Percentiles rank a stretch among this genome's conserved stretches.
Evolutionary conservation across 2,888 invertebrate genomes (phyloP).

Genomic region (Prosopocoilus inquinatus): DNA sequence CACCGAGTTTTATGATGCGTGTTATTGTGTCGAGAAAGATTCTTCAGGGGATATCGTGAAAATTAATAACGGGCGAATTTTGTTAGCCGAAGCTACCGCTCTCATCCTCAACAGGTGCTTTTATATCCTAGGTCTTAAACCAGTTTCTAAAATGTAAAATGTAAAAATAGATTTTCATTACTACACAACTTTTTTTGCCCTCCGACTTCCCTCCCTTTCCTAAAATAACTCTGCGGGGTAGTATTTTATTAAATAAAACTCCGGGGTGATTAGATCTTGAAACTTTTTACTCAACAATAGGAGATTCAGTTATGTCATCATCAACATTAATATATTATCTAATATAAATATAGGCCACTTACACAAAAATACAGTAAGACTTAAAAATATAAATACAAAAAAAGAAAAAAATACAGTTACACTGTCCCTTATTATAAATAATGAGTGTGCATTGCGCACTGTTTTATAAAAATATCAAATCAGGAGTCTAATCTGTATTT

Average conservation of each 20-base stretch:
- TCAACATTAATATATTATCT: conserved; percentile 8
- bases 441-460: not conserved
- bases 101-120: conserved; percentile 84
- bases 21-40: conserved; percentile 96
- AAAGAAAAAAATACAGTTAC: not conserved
- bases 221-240: too few relatives aligned
- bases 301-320: conserved; percentile 15
- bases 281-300: conserved; percentile 10
- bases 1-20: conserved; percentile 95
- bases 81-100: conserved; percentile 92
- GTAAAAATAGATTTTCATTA: not conserved
- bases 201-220: too few relatives aligned
- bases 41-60: conserved; percentile 74
- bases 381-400: not conserved
- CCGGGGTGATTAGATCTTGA: too few relatives aligned
- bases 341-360: not conserved
- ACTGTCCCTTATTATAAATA: not conserved
- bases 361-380: conserved; percentile 13
- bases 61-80: conserved; percentile 81
- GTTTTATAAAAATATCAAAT: too few relatives aligned
- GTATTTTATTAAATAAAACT: too few relatives aligned
- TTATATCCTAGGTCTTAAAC: conserved; percentile 85
- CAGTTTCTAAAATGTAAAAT: conserved; percentile 84
- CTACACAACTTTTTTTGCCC: not conserved
- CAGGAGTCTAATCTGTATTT: conserved; percentile 9